Conservation (phyloP, 2,888 invertebrate genomes). For the Alviniconcha strummeri region DNA sequence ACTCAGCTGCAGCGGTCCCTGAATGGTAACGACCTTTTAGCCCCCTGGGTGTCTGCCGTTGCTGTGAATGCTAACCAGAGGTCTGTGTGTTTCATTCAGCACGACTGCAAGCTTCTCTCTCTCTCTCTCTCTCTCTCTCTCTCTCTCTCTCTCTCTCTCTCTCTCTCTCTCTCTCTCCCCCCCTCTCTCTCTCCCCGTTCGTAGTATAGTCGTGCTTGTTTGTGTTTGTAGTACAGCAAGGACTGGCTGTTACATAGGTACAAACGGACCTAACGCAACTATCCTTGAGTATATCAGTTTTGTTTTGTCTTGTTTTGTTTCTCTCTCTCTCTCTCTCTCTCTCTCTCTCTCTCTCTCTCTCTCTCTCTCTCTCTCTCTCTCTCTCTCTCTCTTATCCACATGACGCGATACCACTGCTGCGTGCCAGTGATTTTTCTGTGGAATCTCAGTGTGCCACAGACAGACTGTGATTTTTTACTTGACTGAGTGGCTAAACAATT, state of each 20-base stretch:
- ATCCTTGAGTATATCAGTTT: background rate
- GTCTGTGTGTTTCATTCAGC: too few relatives aligned
- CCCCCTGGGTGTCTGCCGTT: too few relatives aligned
- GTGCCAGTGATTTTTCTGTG: too few relatives aligned
- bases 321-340: conserved; percentile 17
- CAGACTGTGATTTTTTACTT: too few relatives aligned
- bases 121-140: background rate
- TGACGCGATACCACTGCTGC: too few relatives aligned
- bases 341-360: conserved; percentile 26
- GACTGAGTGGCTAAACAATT: too few relatives aligned
- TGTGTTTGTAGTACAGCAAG: background rate
- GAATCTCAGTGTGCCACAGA: too few relatives aligned
- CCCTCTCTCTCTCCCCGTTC: background rate
- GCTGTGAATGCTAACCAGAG: too few relatives aligned
- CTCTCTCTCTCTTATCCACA: conserved; percentile 15
- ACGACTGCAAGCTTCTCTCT: background rate
- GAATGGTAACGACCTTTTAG: too few relatives aligned
- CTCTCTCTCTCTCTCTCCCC: background rate
- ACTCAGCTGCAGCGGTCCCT: too few relatives aligned
- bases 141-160: background rate
- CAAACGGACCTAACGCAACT: background rate
- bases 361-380: background rate
- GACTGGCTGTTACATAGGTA: too few relatives aligned
- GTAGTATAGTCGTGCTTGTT: background rate
- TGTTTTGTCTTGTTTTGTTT: background rate